Conservation (phyloP, 2,113 vertebrate species). For the Ammodytes dubius region DNA sequence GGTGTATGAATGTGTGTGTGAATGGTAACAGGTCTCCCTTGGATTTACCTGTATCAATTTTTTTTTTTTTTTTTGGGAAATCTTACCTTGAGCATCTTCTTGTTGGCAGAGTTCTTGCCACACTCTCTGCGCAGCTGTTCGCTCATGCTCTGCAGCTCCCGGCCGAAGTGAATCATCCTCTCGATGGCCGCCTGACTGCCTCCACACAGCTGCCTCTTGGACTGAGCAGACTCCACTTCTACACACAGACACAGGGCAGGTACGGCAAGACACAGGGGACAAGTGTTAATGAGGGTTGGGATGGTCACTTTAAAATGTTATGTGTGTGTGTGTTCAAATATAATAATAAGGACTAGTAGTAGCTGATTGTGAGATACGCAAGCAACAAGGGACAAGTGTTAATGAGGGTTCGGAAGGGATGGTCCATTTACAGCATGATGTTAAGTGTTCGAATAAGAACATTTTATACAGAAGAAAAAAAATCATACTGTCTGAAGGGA, state of each 20-base stretch:
- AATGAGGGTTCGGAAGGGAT: not conserved
- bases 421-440: too few relatives aligned
- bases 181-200: slow-evolving; percentile 98
- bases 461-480: not conserved
- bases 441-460: not conserved
- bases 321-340: too few relatives aligned
- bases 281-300: not conserved
- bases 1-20: too few relatives aligned
- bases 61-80: too few relatives aligned
- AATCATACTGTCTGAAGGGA: not conserved
- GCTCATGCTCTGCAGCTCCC: slow-evolving; percentile 97
- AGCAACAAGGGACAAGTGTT: rapidly evolving
- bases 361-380: too few relatives aligned
- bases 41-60: too few relatives aligned
- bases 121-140: slow-evolving; percentile 97
- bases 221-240: slow-evolving; percentile 96
- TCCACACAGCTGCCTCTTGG: slow-evolving; percentile 95
- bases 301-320: too few relatives aligned
- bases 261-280: not conserved
- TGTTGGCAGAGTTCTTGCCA: slow-evolving; percentile 96
- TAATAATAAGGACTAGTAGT: too few relatives aligned
- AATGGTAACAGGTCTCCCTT: too few relatives aligned
- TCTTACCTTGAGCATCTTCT: slow-evolving; percentile 98
- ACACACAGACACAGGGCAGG: slow-evolving; percentile 50
- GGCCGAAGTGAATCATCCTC: slow-evolving; percentile 98